Evolutionary conservation across 2,797 vertebrate species (phyloP), one percentile per base, ranked within the genome.

Genomic region (Neomorphus geoffroyi): DNA sequence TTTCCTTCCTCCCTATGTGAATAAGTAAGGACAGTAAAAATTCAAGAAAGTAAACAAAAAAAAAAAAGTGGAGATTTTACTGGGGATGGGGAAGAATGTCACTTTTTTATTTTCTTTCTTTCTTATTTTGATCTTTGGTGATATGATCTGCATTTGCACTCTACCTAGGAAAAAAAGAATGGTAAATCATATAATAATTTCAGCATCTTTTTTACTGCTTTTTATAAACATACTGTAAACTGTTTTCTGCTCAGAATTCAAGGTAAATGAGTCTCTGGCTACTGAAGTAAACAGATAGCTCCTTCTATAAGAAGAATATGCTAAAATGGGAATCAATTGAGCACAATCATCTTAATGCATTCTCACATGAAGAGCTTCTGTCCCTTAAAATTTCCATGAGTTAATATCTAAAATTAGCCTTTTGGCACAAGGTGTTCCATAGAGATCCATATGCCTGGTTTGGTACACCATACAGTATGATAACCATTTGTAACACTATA

Each of bases 21-120:
- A 53, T 77, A 91, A 80, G 27, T 71, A 74, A 19, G 5, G 80
- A 61, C 11, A 86, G 10, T 51, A 86, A 72, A 80, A 83, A 72
- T 28, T 3, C 30, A 58, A 30, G 11, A 54, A 66, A 74, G 10
- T 35, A 82, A 80, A 51, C 13, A 67, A 2, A 17, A 78, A 78
- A 65, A 93, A 90, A 28, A 4, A 23, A 66, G 19, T 45, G 11
- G 43, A 48, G n/a, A 28, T 60, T 73, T 79, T 84, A 83, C 39
- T 21, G 10, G 2, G 6, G 7, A 9, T 6, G 53, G 1, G 14
- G 7, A n/a, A n/a, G n/a, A 73, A 6, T 23, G 9, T 57, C 16
- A 17, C 7, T 12, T 46, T 70, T 39, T 48, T 3, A 6, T 74
- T 65, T 84, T 58, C 21, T 80, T 83, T 72, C 9, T 91, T 82